phyloP scores from a whole-genome alignment of 2,888 invertebrate species.

The Luperina testacea region DNA sequence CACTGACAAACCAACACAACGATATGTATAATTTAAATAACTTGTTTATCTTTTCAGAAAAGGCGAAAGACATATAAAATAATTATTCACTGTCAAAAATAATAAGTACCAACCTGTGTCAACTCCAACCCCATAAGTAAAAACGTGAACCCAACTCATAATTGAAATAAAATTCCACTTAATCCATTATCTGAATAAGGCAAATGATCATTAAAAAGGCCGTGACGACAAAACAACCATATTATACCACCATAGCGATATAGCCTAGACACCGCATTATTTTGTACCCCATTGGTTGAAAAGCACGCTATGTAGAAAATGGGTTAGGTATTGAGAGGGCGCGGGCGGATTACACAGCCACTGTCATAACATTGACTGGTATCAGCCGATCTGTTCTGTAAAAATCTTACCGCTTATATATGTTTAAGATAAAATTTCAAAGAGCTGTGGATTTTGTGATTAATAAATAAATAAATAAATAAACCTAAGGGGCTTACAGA shows the following conservation, averaged over 20 bases:
- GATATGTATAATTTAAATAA: not conserved
- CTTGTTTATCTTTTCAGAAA: not conserved
- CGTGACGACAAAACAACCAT: conserved; percentile 53
- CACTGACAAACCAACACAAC: too few species aligned
- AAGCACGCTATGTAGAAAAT: not conserved
- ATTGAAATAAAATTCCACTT: conserved; percentile 55
- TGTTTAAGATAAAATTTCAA: too few species aligned
- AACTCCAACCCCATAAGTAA: conserved; percentile 18
- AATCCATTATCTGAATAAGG: conserved; percentile 60
- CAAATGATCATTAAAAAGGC: conserved; percentile 48
- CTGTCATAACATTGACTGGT: too few species aligned
- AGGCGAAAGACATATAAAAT: not conserved
- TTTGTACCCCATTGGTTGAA: conserved; percentile 41
- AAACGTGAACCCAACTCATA: conserved; percentile 14
- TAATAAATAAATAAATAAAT: too few species aligned
- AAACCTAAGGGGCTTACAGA: too few species aligned
- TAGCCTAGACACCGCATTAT: conserved; percentile 30
- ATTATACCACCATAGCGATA: conserved; percentile 25
- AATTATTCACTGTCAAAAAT: not conserved
- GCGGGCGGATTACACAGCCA: not conserved
- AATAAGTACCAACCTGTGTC: not conserved
- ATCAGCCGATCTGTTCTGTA: not conserved
- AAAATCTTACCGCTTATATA: not conserved
- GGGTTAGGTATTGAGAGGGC: not conserved
- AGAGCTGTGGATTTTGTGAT: too few species aligned